phyloP scores from a whole-genome alignment of 2,797 vertebrate species.

The Xyrichtys novacula region DNA sequence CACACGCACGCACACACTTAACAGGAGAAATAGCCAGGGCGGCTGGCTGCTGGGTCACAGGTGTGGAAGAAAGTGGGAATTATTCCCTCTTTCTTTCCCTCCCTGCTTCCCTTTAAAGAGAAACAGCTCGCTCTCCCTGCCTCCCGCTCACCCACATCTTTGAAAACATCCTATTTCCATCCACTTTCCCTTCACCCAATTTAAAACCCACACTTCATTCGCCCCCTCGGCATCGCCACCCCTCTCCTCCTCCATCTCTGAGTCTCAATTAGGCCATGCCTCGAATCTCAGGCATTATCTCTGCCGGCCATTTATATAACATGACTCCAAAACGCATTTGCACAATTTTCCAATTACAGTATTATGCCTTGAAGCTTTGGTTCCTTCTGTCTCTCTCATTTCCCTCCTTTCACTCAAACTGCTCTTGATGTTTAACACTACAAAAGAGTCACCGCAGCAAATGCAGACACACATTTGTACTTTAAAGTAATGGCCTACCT shows the following conservation, averaged over 20 bases:
- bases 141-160: slow-evolving; percentile 51
- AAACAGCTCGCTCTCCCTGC: slow-evolving; percentile 49
- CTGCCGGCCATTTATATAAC: slow-evolving; percentile 81
- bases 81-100: slow-evolving; percentile 61
- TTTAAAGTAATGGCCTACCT: slow-evolving; percentile 42
- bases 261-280: slow-evolving; percentile 80
- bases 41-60: slow-evolving; percentile 78
- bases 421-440: slow-evolving; percentile 75
- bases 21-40: slow-evolving; percentile 51
- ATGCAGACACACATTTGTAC: slow-evolving; percentile 36
- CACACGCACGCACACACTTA: slow-evolving; percentile 30
- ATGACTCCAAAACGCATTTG: slow-evolving; percentile 82
- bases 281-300: slow-evolving; percentile 79
- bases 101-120: slow-evolving; percentile 62
- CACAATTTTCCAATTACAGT: slow-evolving; percentile 84
- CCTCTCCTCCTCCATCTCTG: slow-evolving; percentile 69
- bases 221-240: slow-evolving; percentile 61
- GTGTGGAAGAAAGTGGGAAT: slow-evolving; percentile 80
- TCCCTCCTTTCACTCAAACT: slow-evolving; percentile 72
- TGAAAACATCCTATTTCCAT: slow-evolving; percentile 79
- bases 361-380: slow-evolving; percentile 78
- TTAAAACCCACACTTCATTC: slow-evolving; percentile 76
- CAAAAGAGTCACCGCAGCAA: slow-evolving; percentile 62
- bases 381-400: slow-evolving; percentile 71
- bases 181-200: slow-evolving; percentile 75